Evolutionary conservation across 2,888 invertebrate genomes (phyloP).

Genomic region (Odiellus spinosus): DNA sequence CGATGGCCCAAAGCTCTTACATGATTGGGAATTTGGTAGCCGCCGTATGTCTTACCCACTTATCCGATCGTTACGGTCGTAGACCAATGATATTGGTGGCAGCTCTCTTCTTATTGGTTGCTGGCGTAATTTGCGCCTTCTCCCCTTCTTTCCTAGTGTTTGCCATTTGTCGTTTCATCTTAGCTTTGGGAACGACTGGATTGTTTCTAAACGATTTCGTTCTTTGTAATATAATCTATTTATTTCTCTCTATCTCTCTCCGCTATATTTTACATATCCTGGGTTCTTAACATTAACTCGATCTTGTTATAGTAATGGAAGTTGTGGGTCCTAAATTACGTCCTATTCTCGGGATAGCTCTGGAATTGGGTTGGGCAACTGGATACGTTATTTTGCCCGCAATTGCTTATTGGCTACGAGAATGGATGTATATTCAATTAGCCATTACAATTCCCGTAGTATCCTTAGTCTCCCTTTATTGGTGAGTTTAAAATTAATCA

Average conservation of each 20-base stretch:
- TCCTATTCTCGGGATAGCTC: slow-evolving; percentile 61
- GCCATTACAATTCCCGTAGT: slow-evolving; percentile 59
- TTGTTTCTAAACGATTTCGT: slow-evolving; percentile 9
- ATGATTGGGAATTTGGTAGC: slow-evolving; percentile 15
- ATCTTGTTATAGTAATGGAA: slow-evolving; percentile 49
- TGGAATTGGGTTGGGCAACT: slow-evolving; percentile 57
- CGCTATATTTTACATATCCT: background rate
- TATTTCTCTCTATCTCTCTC: background rate
- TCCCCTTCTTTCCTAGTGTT: slow-evolving; percentile 18
- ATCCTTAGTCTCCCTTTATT: slow-evolving; percentile 56
- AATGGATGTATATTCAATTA: slow-evolving; percentile 56
- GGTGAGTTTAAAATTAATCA: slow-evolving; percentile 37
- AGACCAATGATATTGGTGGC: slow-evolving; percentile 14
- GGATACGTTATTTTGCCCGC: slow-evolving; percentile 69
- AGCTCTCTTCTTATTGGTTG: slow-evolving; percentile 10
- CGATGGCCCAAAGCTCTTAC: slow-evolving; percentile 16
- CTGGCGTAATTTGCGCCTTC: slow-evolving; percentile 17
- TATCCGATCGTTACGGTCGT: slow-evolving; percentile 19
- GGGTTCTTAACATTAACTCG: background rate
- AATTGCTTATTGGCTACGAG: slow-evolving; percentile 60
- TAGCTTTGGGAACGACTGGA: slow-evolving; percentile 12
- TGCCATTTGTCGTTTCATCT: slow-evolving; percentile 12
- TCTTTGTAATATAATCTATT: slow-evolving; percentile 5
- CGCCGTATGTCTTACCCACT: slow-evolving; percentile 13
- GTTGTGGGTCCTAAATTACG: slow-evolving; percentile 60